Evolutionary conservation across 2,797 vertebrate genomes (phyloP).

Genomic region (Melanotaenia trifasciata): DNA sequence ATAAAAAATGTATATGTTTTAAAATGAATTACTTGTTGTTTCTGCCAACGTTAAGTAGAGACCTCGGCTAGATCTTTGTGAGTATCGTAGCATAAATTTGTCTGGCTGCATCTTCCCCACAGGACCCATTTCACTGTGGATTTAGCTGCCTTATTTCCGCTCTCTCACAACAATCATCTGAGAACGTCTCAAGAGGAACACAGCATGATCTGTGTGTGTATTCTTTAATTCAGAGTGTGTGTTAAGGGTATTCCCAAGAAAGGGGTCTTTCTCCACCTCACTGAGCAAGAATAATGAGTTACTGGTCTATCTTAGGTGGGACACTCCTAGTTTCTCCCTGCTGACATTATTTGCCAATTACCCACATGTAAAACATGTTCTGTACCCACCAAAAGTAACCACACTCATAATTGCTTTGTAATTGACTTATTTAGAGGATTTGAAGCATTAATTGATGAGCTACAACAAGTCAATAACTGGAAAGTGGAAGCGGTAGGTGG

Average conservation of each 20-base stretch:
- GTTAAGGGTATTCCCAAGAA: conserved; percentile 70
- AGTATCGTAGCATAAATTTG: conserved; percentile 34
- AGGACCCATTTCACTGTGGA: conserved; percentile 63
- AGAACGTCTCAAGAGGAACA: conserved; percentile 51
- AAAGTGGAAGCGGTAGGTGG: conserved; percentile 8
- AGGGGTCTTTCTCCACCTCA: conserved; percentile 76
- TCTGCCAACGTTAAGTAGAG: conserved; percentile 15
- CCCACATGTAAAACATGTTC: conserved; percentile 55
- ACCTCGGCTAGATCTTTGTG: conserved; percentile 23
- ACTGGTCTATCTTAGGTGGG: conserved; percentile 50
- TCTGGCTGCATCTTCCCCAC: conserved; percentile 31
- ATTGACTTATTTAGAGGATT: conserved; percentile 59
- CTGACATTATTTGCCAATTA: conserved; percentile 72
- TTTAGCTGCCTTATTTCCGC: conserved; percentile 72
- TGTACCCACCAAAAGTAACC: conserved; percentile 19
- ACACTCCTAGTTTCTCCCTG: conserved; percentile 56
- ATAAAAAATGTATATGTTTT: conserved; percentile 1
- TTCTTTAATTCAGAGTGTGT: conserved; percentile 21
- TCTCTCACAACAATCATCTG: conserved; percentile 73
- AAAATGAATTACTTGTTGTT: conserved; percentile 7
- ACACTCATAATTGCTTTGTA: conserved; percentile 50
- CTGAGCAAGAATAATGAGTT: conserved; percentile 84
- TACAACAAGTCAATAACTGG: conserved; percentile 49
- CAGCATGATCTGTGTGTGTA: conserved; percentile 44
- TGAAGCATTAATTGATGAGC: conserved; percentile 58